A percentile compares a stretch with the other conserved stretches of the same genome.
Evolutionary conservation across 2,888 invertebrate species (phyloP).

Genomic region (Coenonympha glycerion): DNA sequence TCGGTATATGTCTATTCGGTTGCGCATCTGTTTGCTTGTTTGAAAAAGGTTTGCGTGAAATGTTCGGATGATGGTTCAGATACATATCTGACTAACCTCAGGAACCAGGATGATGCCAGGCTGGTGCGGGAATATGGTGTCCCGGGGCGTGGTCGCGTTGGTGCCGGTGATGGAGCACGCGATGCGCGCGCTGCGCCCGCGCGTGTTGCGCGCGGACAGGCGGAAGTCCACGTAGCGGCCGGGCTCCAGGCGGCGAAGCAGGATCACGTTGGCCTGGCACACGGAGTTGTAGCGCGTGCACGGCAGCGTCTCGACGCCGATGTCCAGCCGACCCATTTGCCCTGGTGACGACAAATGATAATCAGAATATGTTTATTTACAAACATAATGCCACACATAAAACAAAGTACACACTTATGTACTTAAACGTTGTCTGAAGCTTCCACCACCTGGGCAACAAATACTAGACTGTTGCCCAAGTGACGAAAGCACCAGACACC

Average conservation of each 20-base stretch:
- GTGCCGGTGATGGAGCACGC: conserved; percentile 89
- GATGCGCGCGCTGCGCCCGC: conserved; percentile 84
- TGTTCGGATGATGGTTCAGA: too few species aligned
- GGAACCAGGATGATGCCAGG: conserved; percentile 84
- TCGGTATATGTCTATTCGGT: too few species aligned
- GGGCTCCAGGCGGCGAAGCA: conserved; percentile 84
- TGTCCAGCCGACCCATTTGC: conserved; percentile 83
- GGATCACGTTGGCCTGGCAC: conserved; percentile 90
- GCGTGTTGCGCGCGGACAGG: conserved; percentile 82
- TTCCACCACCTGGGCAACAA: too few species aligned
- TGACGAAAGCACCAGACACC: too few species aligned
- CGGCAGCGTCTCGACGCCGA: conserved; percentile 86
- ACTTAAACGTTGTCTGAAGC: too few species aligned
- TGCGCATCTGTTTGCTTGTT: too few species aligned
- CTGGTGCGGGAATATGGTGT: conserved; percentile 88
- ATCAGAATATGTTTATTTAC: not conserved
- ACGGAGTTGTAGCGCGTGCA: conserved; percentile 91
- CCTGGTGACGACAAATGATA: conserved; percentile 43
- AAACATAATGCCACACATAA: too few species aligned
- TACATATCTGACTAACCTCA: conserved; percentile 79
- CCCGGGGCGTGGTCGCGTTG: conserved; percentile 88
- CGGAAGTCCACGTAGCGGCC: conserved; percentile 91
- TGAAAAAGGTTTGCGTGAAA: too few species aligned
- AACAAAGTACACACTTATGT: too few species aligned
- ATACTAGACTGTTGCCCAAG: too few species aligned